A percentile compares a stretch with the other conserved stretches of the same genome.
Conservation (phyloP, 1,140 invertebrate genomes). For the Drosophila melanogaster region Release_6_plus_ISO1_MT NT_037436.4:11443001-11443500, state of each 20-base stretch:
- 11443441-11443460: constrained; percentile 17
- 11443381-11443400: constrained; percentile 39
- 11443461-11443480: constrained; percentile 5
- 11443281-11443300: not conserved
- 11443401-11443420: constrained; percentile 49
- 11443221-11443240: not conserved
- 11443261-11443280: not conserved
- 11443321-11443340: constrained; percentile 26
- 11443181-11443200: not conserved
- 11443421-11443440: constrained; percentile 38
- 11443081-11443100: not conserved
- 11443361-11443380: constrained; percentile 32
- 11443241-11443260: not conserved
- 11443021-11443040: no score
- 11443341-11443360: not conserved
- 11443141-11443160: not conserved
- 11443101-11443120: not conserved
- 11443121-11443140: not conserved
- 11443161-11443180: no score
- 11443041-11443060: constrained; percentile 1
- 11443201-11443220: not conserved
- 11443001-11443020: no score
- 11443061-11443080: not conserved
- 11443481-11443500: constrained; percentile 27
- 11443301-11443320: constrained; percentile 9